Base-by-base conservation (phyloP, 2,888 invertebrate genomes). In the Melieria picta region DNA sequence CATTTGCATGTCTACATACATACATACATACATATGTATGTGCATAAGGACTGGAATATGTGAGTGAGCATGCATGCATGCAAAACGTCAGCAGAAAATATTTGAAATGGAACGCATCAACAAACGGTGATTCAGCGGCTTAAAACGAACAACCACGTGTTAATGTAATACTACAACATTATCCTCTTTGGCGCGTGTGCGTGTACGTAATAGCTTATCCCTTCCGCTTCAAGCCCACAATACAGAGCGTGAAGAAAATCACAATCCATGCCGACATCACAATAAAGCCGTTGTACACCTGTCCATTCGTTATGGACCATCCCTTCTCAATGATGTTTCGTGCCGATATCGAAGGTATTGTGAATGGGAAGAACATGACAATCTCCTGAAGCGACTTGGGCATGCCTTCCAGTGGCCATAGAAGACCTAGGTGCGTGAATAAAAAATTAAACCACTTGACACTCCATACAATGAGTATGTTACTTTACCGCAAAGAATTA, bases 401-500 rank as follows among this genome's bases (percentile, higher is more conserved):
- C 92, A 93, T 91, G 7, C 91, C 91, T 84, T 92, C 91, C 69
- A 91, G 76, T 0, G 92, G 92, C 92, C 92, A 92, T n/a, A 91
- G 85, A 68, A 91, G 89, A 78, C 91, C 91, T 90, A 83, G 7
- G 77, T 74, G 47, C 4, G n/a, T 7, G 30, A 30, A 30, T 30
- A 30, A 30, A 16, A 30, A 30, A 30, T 30, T 30, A 30, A 30
- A 30, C 3, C 30, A 30, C 30, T 30, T 30, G 30, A 30, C 30
- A 30, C 30, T 30, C 30, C 30, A 30, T 30, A 30, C 2, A 30
- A 30, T 30, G 30, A 30, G 30, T 30, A 30, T 30, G 6, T n/a
- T 11, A 45, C 88, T 91, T 88, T 85, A 95, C 96, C 96, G 84
- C 95, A 94, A 6, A 96, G 88, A 75, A 97, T 88, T 75, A 97